Evolutionary conservation across 2,797 vertebrate species (phyloP).

Genomic region (Sebastes itinus): DNA sequence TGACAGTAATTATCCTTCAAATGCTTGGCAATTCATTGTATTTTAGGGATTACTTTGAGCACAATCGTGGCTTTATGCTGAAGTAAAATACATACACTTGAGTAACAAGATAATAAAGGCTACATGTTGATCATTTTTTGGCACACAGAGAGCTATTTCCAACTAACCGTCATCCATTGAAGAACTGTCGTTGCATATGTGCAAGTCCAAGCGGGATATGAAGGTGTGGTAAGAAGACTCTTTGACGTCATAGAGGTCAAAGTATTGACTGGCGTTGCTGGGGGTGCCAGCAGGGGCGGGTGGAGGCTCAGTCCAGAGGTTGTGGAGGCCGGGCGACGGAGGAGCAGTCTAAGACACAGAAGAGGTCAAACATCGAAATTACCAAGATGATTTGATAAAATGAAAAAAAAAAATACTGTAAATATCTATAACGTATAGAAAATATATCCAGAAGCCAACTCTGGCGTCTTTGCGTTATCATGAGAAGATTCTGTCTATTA

Average conservation of each 20-base stretch:
- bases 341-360: constrained; percentile 84
- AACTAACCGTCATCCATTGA: constrained; percentile 85
- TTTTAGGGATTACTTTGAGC: not conserved
- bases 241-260: constrained; percentile 94
- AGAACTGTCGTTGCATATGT: constrained; percentile 95
- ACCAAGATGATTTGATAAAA: not conserved
- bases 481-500: not conserved
- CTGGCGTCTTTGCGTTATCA: not conserved
- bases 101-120: not conserved
- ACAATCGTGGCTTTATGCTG: not conserved
- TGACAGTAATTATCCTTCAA: constrained; percentile 1
- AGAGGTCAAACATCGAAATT: not conserved
- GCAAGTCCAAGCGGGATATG: constrained; percentile 95
- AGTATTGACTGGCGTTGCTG: constrained; percentile 89
- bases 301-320: constrained; percentile 87
- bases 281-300: constrained; percentile 76
- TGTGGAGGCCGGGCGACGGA: constrained; percentile 87
- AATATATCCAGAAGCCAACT: not conserved
- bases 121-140: no score
- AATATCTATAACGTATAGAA: not conserved
- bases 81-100: not conserved
- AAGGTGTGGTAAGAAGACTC: constrained; percentile 97
- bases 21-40: not conserved
- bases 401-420: not conserved
- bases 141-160: not conserved